Evolutionary conservation across 1,140 invertebrate species (phyloP).

Genomic region (Apis cerana): DNA sequence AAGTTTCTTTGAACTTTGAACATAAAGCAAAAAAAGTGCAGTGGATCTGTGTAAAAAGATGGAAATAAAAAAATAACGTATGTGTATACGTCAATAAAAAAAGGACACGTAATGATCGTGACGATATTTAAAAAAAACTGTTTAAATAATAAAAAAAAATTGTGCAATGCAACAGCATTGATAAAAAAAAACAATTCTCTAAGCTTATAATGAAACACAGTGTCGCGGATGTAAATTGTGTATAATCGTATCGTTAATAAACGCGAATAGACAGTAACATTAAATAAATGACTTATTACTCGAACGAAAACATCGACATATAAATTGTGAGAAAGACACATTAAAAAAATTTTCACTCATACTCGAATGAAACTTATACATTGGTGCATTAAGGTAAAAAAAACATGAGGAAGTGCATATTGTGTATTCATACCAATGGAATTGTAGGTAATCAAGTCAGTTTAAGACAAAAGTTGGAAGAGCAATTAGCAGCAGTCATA

Average conservation of each 20-base stretch:
- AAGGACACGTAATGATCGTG: conserved; percentile 36
- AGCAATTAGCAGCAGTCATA: conserved; percentile 16
- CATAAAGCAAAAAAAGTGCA: conserved; percentile 46
- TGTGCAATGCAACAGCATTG: conserved; percentile 31
- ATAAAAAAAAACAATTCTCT: conserved; percentile 26
- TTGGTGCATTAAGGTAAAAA: conserved; percentile 27
- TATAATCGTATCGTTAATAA: conserved; percentile 60
- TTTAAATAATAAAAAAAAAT: conserved; percentile 40
- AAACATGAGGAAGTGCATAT: conserved; percentile 29
- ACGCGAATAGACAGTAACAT: conserved; percentile 28
- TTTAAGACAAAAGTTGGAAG: background rate
- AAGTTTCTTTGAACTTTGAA: conserved; percentile 38
- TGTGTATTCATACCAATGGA: conserved; percentile 24
- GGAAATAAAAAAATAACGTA: conserved; percentile 25
- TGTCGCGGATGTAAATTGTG: conserved; percentile 70
- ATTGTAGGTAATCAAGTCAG: conserved; percentile 14
- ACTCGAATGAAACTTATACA: conserved; percentile 10
- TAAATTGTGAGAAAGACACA: conserved; percentile 17
- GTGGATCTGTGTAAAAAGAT: conserved; percentile 51
- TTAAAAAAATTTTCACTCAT: conserved; percentile 37
- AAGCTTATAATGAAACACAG: conserved; percentile 45
- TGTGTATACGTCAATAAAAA: conserved; percentile 55
- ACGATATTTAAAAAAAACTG: conserved; percentile 36
- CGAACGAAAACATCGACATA: conserved; percentile 26
- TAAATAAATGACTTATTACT: conserved; percentile 34